Evolutionary conservation across 2,797 vertebrate genomes (phyloP).

Genomic region (Brachymystax lenok): DNA sequence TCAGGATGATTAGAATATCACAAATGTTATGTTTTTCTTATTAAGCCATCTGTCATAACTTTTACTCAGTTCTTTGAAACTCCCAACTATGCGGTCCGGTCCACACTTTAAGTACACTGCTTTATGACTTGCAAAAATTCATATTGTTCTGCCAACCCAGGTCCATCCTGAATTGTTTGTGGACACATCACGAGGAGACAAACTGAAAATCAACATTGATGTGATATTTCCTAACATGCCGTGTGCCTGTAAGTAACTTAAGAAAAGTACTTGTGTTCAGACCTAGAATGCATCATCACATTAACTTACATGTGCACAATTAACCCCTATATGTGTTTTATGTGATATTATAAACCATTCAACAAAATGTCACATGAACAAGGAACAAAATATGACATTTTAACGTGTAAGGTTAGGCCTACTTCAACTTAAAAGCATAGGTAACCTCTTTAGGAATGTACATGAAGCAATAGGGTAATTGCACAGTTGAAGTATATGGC

Average conservation of each 20-base stretch:
- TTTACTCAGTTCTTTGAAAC: too few relatives aligned
- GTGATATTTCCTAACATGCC: conserved; percentile 95
- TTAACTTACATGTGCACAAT: not conserved
- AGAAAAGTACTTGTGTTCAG: not conserved
- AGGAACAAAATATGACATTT: too few relatives aligned
- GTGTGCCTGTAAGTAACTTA: conserved; percentile 90
- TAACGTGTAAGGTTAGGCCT: not conserved
- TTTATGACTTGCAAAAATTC: too few relatives aligned
- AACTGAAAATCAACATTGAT: conserved; percentile 95
- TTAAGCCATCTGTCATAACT: too few relatives aligned
- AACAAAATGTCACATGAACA: not conserved
- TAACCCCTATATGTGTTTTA: not conserved
- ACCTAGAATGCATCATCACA: not conserved
- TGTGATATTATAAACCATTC: not conserved
- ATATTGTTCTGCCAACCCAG: conserved; percentile 56
- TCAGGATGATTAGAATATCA: not conserved
- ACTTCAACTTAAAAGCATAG: too few relatives aligned
- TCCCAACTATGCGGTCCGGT: too few relatives aligned
- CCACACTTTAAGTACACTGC: too few relatives aligned
- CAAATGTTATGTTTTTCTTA: too few relatives aligned
- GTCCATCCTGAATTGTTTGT: conserved; percentile 94
- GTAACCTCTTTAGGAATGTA: not conserved
- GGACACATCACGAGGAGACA: conserved; percentile 95
- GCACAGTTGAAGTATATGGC: not conserved
- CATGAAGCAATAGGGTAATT: not conserved